phyloP scores from a whole-genome alignment of 1,140 invertebrate species.

The Drosophila tsacasi region DNA sequence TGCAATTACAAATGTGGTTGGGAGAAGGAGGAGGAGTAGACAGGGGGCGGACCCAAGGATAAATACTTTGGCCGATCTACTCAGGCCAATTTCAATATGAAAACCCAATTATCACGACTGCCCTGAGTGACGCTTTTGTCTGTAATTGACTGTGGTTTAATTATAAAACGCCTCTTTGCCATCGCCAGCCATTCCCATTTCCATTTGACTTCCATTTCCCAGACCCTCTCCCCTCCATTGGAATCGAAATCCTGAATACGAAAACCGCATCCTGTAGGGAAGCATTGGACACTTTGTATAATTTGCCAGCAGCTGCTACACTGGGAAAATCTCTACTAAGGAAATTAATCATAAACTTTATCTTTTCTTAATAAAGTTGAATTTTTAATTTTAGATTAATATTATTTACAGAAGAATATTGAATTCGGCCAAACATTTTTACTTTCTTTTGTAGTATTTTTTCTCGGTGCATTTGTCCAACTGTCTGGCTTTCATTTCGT shows the following conservation, averaged over 20 bases:
- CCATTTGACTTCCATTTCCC: not conserved
- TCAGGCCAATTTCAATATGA: conserved; percentile 66
- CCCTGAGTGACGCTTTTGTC: conserved; percentile 81
- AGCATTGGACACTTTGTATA: conserved; percentile 60
- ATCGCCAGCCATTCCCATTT: conserved; percentile 1
- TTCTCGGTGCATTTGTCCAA: not conserved
- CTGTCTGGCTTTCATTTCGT: conserved; percentile 46
- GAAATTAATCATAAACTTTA: no score
- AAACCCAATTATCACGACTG: conserved; percentile 79
- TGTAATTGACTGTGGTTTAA: conserved; percentile 83
- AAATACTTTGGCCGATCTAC: conserved; percentile 24
- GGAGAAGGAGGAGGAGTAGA: not conserved
- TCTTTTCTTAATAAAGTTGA: no score
- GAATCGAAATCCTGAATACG: conserved; percentile 17
- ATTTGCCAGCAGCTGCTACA: conserved; percentile 51
- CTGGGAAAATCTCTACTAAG: no score
- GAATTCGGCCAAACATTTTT: rapidly evolving
- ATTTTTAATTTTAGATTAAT: not conserved
- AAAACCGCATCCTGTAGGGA: conserved; percentile 63
- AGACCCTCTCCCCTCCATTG: not conserved
- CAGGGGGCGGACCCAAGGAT: conserved; percentile 43
- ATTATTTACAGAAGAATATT: no score
- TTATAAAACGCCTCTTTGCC: conserved; percentile 78
- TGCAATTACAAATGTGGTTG: conserved; percentile 66
- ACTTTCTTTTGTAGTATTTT: not conserved